Evolutionary conservation across 2,113 vertebrate species (phyloP).

Genomic region (Eurypyga helias): DNA sequence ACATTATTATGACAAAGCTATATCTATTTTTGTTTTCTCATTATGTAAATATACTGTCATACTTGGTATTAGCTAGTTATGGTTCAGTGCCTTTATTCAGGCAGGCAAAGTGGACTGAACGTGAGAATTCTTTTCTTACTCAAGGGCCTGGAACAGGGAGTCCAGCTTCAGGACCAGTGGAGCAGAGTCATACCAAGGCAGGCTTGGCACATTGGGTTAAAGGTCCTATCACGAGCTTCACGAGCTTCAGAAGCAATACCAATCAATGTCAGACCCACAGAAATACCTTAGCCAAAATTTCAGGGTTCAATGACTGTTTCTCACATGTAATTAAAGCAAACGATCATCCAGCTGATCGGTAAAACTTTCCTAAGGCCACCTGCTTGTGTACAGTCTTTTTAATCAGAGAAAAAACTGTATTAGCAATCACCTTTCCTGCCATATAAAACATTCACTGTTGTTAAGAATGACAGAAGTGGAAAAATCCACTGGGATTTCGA

Average conservation of each 20-base stretch:
- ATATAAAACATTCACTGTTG: not conserved
- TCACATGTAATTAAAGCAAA: conserved; percentile 27
- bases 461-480: not conserved
- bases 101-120: not conserved
- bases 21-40: conserved; percentile 5
- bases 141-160: conserved; percentile 5
- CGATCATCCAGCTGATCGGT: not conserved
- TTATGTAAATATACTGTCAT: not conserved
- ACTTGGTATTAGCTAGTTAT: not conserved
- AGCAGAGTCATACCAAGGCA: not conserved
- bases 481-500: not conserved
- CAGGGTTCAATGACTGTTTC: not conserved
- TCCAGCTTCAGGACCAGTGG: not conserved
- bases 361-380: not conserved
- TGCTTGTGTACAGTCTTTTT: not conserved
- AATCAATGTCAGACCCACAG: conserved; percentile 44
- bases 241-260: conserved; percentile 51
- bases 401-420: not conserved
- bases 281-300: not conserved
- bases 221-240: conserved; percentile 27
- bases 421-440: not conserved
- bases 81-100: not conserved
- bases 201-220: conserved; percentile 58
- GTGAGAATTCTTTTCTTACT: not conserved
- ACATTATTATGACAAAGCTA: not conserved